Percentiles rank a stretch among this genome's conserved stretches.
These are phyloP conservation scores for Solenopsis invicta DNA, from an alignment of 1,140 invertebrate genomes.

Conservation along the genomic window DNA sequence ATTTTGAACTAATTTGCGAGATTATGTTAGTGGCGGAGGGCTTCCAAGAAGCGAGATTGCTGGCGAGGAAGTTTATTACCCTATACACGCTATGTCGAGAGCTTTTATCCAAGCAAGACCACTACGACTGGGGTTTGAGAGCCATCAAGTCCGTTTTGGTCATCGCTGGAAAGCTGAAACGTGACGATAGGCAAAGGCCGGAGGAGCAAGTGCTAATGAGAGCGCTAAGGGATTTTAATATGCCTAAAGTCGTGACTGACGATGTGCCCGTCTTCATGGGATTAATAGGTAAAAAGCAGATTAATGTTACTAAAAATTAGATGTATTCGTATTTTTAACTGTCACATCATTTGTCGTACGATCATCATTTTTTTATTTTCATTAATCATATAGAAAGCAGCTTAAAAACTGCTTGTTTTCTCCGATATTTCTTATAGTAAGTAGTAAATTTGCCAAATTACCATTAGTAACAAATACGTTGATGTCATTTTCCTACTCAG, in stretches of 20 bases:
- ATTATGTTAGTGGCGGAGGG: slow-evolving; percentile 97
- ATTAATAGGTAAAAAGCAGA: slow-evolving; percentile 91
- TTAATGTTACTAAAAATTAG: slow-evolving; percentile 17
- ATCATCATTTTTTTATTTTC: too few species aligned
- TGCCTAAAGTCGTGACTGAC: slow-evolving; percentile 97
- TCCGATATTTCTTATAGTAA: neutral
- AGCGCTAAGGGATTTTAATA: slow-evolving; percentile 97
- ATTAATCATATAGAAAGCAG: too few species aligned
- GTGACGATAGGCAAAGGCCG: slow-evolving; percentile 91
- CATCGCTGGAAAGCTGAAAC: slow-evolving; percentile 95
- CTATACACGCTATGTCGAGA: slow-evolving; percentile 97
- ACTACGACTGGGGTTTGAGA: slow-evolving; percentile 97
- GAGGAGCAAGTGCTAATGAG: slow-evolving; percentile 92
- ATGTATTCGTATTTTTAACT: neutral
- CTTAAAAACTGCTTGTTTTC: neutral
- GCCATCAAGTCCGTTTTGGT: slow-evolving; percentile 95
- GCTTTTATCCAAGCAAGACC: slow-evolving; percentile 96
- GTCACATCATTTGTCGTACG: neutral
- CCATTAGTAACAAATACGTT: too few species aligned
- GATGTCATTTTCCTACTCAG: too few species aligned
- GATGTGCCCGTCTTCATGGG: slow-evolving; percentile 96
- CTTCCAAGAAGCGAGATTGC: slow-evolving; percentile 90
- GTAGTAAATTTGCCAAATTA: too few species aligned
- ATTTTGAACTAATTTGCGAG: slow-evolving; percentile 97
- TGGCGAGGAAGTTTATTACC: slow-evolving; percentile 96